Conservation (phyloP, 2,888 invertebrate genomes). For the Hirtodrosophila cameraria region DNA sequence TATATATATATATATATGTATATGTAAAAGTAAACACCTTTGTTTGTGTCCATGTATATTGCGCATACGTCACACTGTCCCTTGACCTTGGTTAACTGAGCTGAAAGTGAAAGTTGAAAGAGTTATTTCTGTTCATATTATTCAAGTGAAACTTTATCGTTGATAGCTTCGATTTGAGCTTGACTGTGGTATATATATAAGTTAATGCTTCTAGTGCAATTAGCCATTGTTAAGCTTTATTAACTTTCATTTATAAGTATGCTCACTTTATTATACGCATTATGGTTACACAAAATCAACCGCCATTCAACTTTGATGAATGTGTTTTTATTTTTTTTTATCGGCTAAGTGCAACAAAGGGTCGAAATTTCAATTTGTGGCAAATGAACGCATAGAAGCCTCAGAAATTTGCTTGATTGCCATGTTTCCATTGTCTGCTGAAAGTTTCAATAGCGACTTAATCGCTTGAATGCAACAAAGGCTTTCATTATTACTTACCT, state of each 20-base stretch:
- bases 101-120: constrained; percentile 44
- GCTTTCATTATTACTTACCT: background rate
- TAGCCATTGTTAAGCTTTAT: constrained; percentile 17
- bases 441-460: background rate
- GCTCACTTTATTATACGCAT: constrained; percentile 19
- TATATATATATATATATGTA: constrained; percentile 8
- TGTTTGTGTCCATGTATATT: constrained; percentile 18
- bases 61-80: constrained; percentile 44
- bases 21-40: constrained; percentile 30
- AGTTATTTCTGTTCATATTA: constrained; percentile 3
- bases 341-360: constrained; percentile 14
- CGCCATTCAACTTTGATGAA: constrained; percentile 19
- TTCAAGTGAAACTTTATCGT: constrained; percentile 6
- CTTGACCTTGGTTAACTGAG: constrained; percentile 51
- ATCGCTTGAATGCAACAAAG: constrained; percentile 1
- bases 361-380: constrained; percentile 7
- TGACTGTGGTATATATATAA: background rate
- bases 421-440: background rate
- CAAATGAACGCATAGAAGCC: constrained; percentile 17
- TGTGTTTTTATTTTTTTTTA: too few relatives aligned
- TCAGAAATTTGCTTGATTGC: constrained; percentile 4
- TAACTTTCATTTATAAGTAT: constrained; percentile 10
- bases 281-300: constrained; percentile 23
- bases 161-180: background rate
- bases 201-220: constrained; percentile 17